A percentile compares a stretch with the other conserved stretches of the same genome.
Conservation (phyloP, 2,888 invertebrate species). For the Stratiomys singularior region DNA sequence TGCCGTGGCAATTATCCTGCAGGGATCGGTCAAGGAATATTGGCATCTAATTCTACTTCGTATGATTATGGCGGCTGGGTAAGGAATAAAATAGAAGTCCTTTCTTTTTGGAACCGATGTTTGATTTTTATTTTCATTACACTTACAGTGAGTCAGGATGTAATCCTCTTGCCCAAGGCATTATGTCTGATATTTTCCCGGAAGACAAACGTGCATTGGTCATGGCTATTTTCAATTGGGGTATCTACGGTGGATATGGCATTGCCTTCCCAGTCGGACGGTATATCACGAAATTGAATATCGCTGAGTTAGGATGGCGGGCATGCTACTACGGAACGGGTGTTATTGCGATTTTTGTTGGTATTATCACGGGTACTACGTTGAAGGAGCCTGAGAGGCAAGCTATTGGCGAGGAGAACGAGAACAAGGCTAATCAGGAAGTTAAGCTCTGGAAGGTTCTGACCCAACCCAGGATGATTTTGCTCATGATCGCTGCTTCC, state of each 20-base stretch:
- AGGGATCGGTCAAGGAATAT: conserved; percentile 84
- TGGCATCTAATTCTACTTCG: conserved; percentile 90
- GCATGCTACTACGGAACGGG: conserved; percentile 85
- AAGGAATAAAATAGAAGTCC: conserved; percentile 55
- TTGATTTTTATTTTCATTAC: conserved; percentile 5
- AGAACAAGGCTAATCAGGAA: conserved; percentile 67
- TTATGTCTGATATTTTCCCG: conserved; percentile 82
- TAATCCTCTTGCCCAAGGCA: conserved; percentile 86
- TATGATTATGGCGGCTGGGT: conserved; percentile 88
- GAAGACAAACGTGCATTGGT: conserved; percentile 86
- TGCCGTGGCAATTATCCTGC: conserved; percentile 84
- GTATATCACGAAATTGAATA: conserved; percentile 79
- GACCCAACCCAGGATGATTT: conserved; percentile 79
- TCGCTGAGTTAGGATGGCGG: conserved; percentile 85
- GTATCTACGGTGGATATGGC: conserved; percentile 93
- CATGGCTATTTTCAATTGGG: conserved; percentile 95
- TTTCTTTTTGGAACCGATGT: neutral
- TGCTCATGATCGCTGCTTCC: conserved; percentile 86
- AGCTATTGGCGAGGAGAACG: conserved; percentile 75
- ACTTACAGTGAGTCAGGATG: conserved; percentile 80
- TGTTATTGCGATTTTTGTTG: conserved; percentile 77
- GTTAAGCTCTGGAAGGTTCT: conserved; percentile 80
- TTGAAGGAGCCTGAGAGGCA: conserved; percentile 80
- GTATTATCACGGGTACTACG: conserved; percentile 77
- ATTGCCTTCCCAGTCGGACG: conserved; percentile 92